A percentile compares a stretch with the other conserved stretches of the same genome.
phyloP scores from a whole-genome alignment of 2,113 vertebrate genomes.

The Toxotes chatareus region DNA sequence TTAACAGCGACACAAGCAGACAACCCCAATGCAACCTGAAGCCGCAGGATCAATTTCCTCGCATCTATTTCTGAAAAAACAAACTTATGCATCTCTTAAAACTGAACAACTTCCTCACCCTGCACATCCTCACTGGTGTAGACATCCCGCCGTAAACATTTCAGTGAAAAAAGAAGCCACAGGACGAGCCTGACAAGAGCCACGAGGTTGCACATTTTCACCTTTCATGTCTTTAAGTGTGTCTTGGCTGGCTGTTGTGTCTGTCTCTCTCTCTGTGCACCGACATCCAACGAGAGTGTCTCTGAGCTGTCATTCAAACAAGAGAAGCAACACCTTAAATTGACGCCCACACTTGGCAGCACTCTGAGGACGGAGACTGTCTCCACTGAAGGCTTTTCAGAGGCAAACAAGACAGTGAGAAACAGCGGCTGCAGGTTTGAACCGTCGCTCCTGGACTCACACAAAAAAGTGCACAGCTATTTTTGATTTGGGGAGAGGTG shows the following conservation, averaged over 20 bases:
- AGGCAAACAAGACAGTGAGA: conserved; percentile 42
- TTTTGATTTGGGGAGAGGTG: conserved; percentile 32
- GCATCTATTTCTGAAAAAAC: not conserved
- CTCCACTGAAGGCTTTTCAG: conserved; percentile 52
- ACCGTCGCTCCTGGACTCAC: not conserved
- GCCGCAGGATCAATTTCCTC: conserved; percentile 5
- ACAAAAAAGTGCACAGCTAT: not conserved
- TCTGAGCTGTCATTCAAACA: conserved; percentile 64
- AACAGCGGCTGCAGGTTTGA: conserved; percentile 36
- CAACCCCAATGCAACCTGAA: conserved; percentile 25
- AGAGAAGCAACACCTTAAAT: conserved; percentile 68
- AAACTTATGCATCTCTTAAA: conserved; percentile 1
- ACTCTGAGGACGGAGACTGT: conserved; percentile 31
- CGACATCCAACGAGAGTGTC: conserved; percentile 61
- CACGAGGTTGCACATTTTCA: conserved; percentile 40
- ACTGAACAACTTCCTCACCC: not conserved
- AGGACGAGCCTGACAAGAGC: conserved; percentile 16
- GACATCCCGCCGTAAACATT: conserved; percentile 15
- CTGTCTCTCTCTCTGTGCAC: not conserved
- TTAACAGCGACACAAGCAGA: not conserved
- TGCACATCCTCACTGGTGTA: conserved; percentile 7
- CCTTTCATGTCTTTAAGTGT: conserved; percentile 34
- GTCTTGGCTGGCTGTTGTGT: conserved; percentile 23
- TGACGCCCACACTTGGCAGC: conserved; percentile 69
- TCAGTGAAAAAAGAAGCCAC: not conserved